These are phyloP conservation scores for Phycodurus eques DNA, from an alignment of 2,113 vertebrate genomes.

Conservation along the genomic window DNA sequence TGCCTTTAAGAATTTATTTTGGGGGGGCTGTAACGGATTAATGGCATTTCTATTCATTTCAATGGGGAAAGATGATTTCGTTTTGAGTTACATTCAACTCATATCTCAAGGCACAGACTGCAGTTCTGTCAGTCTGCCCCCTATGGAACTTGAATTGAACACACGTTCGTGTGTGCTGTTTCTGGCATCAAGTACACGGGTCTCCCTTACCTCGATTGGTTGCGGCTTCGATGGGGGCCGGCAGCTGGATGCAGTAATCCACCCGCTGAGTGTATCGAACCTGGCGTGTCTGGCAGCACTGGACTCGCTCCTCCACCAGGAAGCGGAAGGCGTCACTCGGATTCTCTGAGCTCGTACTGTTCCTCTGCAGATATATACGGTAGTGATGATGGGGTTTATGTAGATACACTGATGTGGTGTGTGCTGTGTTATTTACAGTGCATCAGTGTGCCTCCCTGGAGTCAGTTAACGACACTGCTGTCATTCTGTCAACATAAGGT, in stretches of 20 bases:
- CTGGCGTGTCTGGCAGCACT: slow-evolving; percentile 92
- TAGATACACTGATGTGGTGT: background rate
- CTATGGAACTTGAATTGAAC: background rate
- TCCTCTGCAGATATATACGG: slow-evolving; percentile 76
- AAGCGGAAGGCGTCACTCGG: slow-evolving; percentile 94
- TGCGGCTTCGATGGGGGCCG: slow-evolving; percentile 87
- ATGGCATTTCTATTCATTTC: too few relatives aligned
- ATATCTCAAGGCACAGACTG: background rate
- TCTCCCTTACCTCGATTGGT: slow-evolving; percentile 84
- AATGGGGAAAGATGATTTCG: too few relatives aligned
- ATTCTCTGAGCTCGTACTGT: slow-evolving; percentile 87
- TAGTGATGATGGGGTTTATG: background rate
- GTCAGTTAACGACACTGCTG: background rate
- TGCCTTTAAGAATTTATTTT: too few relatives aligned
- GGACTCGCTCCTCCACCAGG: slow-evolving; percentile 91
- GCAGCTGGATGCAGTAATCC: slow-evolving; percentile 93
- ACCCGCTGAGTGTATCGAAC: slow-evolving; percentile 90
- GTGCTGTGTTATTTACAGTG: too few relatives aligned
- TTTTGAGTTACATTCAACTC: background rate
- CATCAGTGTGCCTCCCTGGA: too few relatives aligned
- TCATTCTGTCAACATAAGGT: background rate
- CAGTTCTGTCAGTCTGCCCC: background rate
- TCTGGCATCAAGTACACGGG: background rate
- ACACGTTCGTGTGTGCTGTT: background rate
- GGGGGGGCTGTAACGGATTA: too few relatives aligned